phyloP scores from a whole-genome alignment of 1,140 invertebrate genomes.

The Formica selysi region DNA sequence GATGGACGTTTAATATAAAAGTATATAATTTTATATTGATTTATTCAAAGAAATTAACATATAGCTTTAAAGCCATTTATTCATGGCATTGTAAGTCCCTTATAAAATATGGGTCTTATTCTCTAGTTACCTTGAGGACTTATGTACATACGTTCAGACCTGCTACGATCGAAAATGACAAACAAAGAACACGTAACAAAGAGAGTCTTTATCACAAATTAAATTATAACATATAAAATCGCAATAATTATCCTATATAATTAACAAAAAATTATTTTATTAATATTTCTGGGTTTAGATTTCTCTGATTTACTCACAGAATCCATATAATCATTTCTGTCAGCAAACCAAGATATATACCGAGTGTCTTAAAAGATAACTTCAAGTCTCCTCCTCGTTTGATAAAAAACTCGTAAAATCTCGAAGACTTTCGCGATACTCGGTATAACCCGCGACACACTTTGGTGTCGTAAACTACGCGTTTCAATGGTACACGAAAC shows the following conservation, averaged over 20 bases:
- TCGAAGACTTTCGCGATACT: neutral
- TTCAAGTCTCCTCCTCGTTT: neutral
- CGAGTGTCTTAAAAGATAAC: neutral
- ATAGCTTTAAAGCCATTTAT: slow-evolving; percentile 7
- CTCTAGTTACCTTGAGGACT: neutral
- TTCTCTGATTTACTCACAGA: slow-evolving; percentile 16
- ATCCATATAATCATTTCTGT: slow-evolving; percentile 18
- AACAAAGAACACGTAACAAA: neutral
- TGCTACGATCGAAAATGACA: neutral
- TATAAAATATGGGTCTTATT: neutral
- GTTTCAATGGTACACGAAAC: neutral
- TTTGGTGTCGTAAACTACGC: slow-evolving; percentile 17
- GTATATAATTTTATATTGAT: slow-evolving; percentile 15
- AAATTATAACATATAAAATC: slow-evolving; percentile 33
- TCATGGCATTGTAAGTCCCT: slow-evolving; percentile 38
- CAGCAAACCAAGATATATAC: slow-evolving; percentile 6
- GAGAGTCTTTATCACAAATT: slow-evolving; percentile 51
- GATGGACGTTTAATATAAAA: neutral
- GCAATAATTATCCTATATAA: neutral
- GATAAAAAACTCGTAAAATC: neutral
- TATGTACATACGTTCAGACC: neutral
- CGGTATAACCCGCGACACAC: slow-evolving; percentile 2
- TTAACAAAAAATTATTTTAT: neutral
- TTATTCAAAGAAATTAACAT: slow-evolving; percentile 38
- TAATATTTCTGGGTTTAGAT: neutral